phyloP scores from a whole-genome alignment of 2,113 vertebrate genomes.

The Noctilio leporinus region DNA sequence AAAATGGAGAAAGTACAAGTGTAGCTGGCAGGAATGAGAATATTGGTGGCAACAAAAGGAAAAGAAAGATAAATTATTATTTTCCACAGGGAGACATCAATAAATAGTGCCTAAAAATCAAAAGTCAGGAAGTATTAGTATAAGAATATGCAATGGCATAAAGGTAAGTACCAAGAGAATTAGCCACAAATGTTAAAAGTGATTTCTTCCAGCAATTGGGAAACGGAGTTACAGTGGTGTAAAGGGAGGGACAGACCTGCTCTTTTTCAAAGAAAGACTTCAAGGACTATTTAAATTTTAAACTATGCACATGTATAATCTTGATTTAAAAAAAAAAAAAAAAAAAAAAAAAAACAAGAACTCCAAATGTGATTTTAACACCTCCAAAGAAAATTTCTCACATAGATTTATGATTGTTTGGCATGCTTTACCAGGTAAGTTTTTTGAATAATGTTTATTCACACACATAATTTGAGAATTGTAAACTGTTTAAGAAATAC shows the following conservation, averaged over 20 bases:
- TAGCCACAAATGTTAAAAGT: not conserved
- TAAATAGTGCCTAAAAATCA: not conserved
- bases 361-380: not conserved
- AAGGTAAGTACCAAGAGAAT: not conserved
- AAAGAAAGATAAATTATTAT: constrained; percentile 1
- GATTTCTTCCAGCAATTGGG: not conserved
- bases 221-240: not conserved
- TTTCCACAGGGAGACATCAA: not conserved
- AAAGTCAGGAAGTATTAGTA: not conserved
- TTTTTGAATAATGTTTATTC: constrained; percentile 23
- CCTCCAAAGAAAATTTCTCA: not conserved
- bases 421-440: not conserved
- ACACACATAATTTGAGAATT: not conserved
- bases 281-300: not conserved
- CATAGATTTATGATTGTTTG: not conserved
- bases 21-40: not conserved
- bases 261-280: not conserved
- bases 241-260: not conserved
- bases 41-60: not conserved
- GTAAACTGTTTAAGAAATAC: constrained; percentile 37
- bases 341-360: too few species aligned
- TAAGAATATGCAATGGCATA: not conserved
- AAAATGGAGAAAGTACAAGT: constrained; percentile 37
- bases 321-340: constrained; percentile 21
- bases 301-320: not conserved